Evolutionary conservation across 2,113 vertebrate genomes (phyloP), one percentile per base, ranked within the genome.

Genomic region (Mus pahari): DNA sequence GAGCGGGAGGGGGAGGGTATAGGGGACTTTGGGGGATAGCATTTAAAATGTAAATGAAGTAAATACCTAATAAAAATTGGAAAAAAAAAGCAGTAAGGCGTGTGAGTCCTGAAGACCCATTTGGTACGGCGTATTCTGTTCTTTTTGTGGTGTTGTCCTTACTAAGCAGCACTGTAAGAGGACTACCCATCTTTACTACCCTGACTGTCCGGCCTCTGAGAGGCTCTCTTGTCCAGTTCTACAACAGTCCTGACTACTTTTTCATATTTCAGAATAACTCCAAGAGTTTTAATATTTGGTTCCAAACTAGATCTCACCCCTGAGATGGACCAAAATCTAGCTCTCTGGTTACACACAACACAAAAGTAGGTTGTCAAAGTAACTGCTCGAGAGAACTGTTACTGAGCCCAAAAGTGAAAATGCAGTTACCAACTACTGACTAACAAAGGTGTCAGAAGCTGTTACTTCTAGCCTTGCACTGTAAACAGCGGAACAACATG

Each of bases 341-440:
- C 39, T 92, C 24, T 33, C 53, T 83, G 66, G 26, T 73, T 73
- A 86, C n/a, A 24, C 22, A 28, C n/a, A 62, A 55, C 39, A 50
- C 55, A 78, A 50, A 60, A 75, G 71, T 91, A 62, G 50, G 53
- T 79, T 92, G 60, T 68, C n/a, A 42, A 83, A 58, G 45, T 75
- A 58, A 68, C 95, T 95, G 39, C 58, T 96, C 13, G 93, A 70
- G 96, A 94, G 17, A 89, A 12, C 86, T 28, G 10, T 92, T 60
- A 86, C 94, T 92, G 90, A 94, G 94, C 33, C 2, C 75, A 26
- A 66, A 7, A 33, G 55, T 93, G 28, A 64, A 91, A 77, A 71
- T 84, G 36, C 2, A 77, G 81, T 84, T 53, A 83, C 26, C 33
- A 89, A 2, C 14, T 82, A 26, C 89, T 7, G 75, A 12, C 28